Evolutionary conservation across 1,140 invertebrate genomes (phyloP).

Genomic region (Orchestia grillus): DNA sequence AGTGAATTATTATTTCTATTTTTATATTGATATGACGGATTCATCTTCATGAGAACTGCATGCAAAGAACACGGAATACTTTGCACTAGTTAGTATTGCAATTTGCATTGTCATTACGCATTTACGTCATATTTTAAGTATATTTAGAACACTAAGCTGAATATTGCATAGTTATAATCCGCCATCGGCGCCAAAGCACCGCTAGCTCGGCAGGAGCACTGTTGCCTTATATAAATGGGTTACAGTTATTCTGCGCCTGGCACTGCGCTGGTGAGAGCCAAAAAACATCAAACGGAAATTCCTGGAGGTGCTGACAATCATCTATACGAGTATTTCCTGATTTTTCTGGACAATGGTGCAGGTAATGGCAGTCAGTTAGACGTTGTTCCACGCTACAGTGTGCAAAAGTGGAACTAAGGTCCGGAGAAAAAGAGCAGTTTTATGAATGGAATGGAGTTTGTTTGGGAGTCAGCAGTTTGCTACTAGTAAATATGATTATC

Average conservation of each 20-base stretch:
- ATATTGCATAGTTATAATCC: background rate
- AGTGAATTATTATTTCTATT: no score
- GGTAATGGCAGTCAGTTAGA: background rate
- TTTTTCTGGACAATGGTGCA: background rate
- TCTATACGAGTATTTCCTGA: background rate
- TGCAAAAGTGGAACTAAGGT: background rate
- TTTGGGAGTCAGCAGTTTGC: background rate
- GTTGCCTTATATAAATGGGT: background rate
- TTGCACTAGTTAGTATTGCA: no score
- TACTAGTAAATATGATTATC: background rate
- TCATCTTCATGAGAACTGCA: no score
- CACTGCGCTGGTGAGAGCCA: background rate
- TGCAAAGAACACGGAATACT: no score
- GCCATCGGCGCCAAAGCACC: background rate
- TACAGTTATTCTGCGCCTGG: background rate
- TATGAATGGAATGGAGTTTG: background rate
- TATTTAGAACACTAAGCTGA: background rate
- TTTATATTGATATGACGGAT: no score
- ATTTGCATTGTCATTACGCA: no score
- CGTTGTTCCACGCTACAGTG: background rate
- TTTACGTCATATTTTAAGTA: background rate
- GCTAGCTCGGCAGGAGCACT: background rate
- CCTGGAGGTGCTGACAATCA: background rate
- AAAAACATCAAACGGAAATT: background rate
- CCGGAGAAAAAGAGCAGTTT: background rate